Conservation (phyloP, 2,888 invertebrate genomes). For the Scaptomyza flava region DNA sequence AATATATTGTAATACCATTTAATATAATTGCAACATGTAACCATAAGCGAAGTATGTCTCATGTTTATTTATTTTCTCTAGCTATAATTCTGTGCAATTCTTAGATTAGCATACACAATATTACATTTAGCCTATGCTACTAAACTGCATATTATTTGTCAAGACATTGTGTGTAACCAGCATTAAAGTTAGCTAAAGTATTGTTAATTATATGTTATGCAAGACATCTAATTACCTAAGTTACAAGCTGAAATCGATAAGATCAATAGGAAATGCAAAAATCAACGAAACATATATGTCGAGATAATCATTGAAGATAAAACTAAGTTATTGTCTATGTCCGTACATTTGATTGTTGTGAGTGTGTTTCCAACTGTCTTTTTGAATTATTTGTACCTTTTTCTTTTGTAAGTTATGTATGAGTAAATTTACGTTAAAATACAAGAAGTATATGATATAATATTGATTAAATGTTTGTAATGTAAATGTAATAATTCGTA, state of each 20-base stretch:
- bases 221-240: slow-evolving; percentile 33
- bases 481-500: slow-evolving; percentile 15
- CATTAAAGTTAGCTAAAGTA: slow-evolving; percentile 58
- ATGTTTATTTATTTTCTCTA: slow-evolving; percentile 32
- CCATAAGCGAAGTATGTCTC: slow-evolving; percentile 19
- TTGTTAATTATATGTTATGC: slow-evolving; percentile 45
- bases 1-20: slow-evolving; percentile 40
- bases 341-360: slow-evolving; percentile 9
- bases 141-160: slow-evolving; percentile 58
- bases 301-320: slow-evolving; percentile 8
- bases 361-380: not conserved
- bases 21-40: slow-evolving; percentile 26
- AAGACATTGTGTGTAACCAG: slow-evolving; percentile 47
- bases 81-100: slow-evolving; percentile 62
- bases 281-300: not conserved
- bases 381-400: slow-evolving; percentile 27
- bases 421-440: slow-evolving; percentile 14
- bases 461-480: slow-evolving; percentile 24
- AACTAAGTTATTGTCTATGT: slow-evolving; percentile 1
- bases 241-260: slow-evolving; percentile 19
- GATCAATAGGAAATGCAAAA: not conserved
- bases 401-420: slow-evolving; percentile 20
- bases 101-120: slow-evolving; percentile 58
- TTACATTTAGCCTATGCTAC: slow-evolving; percentile 34
- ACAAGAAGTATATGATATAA: not conserved